phyloP scores from a whole-genome alignment of 2,113 vertebrate genomes.

The Piprites chloris region DNA sequence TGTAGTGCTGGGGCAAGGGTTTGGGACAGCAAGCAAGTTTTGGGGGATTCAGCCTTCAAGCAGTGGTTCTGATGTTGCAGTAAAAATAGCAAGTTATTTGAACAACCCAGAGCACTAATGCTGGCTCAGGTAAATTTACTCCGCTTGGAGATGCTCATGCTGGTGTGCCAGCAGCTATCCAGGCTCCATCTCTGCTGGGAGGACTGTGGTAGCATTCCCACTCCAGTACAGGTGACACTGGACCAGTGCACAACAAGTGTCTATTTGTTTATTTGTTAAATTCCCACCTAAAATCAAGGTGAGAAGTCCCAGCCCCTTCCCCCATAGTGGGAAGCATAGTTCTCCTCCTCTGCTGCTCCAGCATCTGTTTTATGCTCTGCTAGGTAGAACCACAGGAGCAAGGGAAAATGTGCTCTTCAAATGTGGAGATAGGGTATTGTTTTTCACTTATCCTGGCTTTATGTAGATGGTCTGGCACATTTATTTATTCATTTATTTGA shows the following conservation, averaged over 20 bases:
- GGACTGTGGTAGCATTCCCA: not conserved
- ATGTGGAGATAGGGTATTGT: conserved; percentile 39
- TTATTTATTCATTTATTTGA: conserved; percentile 72
- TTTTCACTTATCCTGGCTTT: conserved; percentile 61
- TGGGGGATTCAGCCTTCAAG: not conserved
- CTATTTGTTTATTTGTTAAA: not conserved
- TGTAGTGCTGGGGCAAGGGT: not conserved
- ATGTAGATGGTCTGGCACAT: conserved; percentile 50
- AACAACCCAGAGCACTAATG: not conserved
- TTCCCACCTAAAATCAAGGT: not conserved
- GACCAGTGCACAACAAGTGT: not conserved
- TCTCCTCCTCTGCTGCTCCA: not conserved
- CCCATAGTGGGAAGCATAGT: not conserved
- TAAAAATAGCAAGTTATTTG: not conserved
- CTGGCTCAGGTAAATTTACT: not conserved
- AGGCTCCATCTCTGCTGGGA: not conserved
- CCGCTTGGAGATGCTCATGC: not conserved
- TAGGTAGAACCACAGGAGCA: not conserved
- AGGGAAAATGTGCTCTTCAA: not conserved
- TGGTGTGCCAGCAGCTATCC: not conserved
- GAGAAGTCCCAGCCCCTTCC: not conserved
- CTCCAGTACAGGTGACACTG: not conserved
- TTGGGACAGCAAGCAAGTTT: not conserved
- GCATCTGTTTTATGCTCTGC: not conserved
- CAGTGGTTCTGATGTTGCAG: not conserved